Base-by-base conservation (phyloP, 2,797 vertebrate genomes). In the Phoeniculus purpureus region DNA sequence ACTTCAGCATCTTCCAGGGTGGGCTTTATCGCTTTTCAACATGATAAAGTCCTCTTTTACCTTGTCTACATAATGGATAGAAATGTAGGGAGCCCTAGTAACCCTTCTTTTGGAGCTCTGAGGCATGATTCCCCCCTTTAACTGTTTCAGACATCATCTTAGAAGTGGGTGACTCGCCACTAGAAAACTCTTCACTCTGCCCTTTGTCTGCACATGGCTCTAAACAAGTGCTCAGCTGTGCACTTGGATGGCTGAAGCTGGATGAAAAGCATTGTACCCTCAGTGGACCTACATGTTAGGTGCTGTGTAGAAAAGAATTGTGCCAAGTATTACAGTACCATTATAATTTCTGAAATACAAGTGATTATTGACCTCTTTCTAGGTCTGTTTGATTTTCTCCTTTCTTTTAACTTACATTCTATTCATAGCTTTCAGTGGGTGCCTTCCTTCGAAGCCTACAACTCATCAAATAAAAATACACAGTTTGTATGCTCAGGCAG, bases 401-500 rank as follows among this genome's bases (percentile, higher is more conserved):
- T 8, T 9, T 2, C 21, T 62, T 5, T 9, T 45, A 29, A 51
- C 15, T 65, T 65, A 26, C 19, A 27, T 34, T 22, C 27, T 72
- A 0, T 60, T 48, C 21, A 47, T 55, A 34, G 19, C 50, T 88
- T 79, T 76, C 6, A 5, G 26, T 45, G 40, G 37, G 10, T 77
- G 32, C 15, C 82, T 88, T 68, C 50, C 4, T 7, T 70, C 18
- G 34, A 85, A 61, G 61, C 27, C 66, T 67, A 23, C 58, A 74
- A 29, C 27, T 79, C 50, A 18, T 54, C 13, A 37, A 76, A 62
- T 52, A 40, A 85, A 80, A 86, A 71, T 31, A 54, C 1, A 0
- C 48, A n/a, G 16, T 89, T 91, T 85, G 19, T 84, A 55, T 81
- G 87, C 83, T 88, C 67, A 73, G 82, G 60, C 60, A 80, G 84